phyloP scores from a whole-genome alignment of 92 coral and sea anemone genomes.

The Actinostola sp. region DNA sequence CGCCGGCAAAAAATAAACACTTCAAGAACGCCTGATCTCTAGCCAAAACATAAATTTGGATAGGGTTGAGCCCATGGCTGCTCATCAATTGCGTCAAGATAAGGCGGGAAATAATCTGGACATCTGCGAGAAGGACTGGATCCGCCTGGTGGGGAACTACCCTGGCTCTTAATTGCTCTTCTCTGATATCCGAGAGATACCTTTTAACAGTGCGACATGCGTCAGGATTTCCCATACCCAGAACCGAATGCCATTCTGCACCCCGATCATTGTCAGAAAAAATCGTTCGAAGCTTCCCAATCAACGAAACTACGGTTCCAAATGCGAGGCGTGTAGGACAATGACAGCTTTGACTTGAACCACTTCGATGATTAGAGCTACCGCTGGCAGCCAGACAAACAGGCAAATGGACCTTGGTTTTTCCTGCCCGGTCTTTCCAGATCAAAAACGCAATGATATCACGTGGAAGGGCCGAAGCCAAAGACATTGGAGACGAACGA shows the following conservation, averaged over 20 bases:
- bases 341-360: too few species aligned
- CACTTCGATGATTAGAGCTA: background rate
- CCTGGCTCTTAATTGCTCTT: conserved; percentile 10
- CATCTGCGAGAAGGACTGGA: conserved; percentile 1
- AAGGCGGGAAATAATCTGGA: conserved; percentile 4
- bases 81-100: too few species aligned
- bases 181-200: background rate
- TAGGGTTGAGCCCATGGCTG: background rate
- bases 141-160: conserved; percentile 21
- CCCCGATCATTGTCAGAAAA: conserved; percentile 43
- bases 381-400: background rate
- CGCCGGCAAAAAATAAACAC: conserved; percentile 30
- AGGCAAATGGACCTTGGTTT: background rate
- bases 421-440: conserved; percentile 11
- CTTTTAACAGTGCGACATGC: background rate
- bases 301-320: conserved; percentile 46
- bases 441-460: conserved; percentile 26
- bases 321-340: conserved; percentile 52
- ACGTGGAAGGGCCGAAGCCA: conserved; percentile 45
- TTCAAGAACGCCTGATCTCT: too few species aligned
- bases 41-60: conserved; percentile 23
- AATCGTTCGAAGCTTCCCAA: conserved; percentile 52
- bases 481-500: conserved; percentile 24
- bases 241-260: conserved; percentile 18
- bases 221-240: background rate